A percentile compares a stretch with the other conserved stretches of the same genome.
Conservation (phyloP, 1,140 invertebrate genomes). For the Octopus sinensis region DNA sequence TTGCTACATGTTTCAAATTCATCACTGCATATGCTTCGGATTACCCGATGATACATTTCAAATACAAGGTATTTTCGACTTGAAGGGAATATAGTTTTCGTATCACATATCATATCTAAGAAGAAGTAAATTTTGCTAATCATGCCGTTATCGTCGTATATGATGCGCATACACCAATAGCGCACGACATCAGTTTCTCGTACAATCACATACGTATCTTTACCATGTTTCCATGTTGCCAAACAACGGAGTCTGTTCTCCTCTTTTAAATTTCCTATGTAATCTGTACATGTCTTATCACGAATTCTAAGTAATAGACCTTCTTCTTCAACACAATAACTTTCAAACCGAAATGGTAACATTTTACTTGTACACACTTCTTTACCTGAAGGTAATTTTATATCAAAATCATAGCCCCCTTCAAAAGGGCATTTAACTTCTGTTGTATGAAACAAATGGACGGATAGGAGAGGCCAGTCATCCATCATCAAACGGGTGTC, state of each 20-base stretch:
- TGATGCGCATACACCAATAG: conserved; percentile 10
- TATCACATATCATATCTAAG: conserved; percentile 8
- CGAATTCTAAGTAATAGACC: not conserved
- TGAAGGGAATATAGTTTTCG: not conserved
- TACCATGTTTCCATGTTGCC: not conserved
- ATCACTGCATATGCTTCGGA: conserved; percentile 10
- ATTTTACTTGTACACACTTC: conserved; percentile 1
- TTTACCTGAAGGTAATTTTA: not conserved
- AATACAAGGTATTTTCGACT: not conserved
- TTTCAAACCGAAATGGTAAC: not conserved
- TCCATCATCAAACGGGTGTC: conserved; percentile 28
- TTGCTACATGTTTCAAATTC: not conserved
- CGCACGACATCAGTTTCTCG: not conserved
- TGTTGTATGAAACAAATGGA: conserved; percentile 28
- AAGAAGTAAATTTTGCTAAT: not conserved
- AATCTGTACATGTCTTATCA: not conserved
- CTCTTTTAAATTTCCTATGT: not conserved
- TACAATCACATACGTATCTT: not conserved
- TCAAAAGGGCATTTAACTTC: conserved; percentile 19
- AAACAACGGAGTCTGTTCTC: not conserved
- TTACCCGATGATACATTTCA: not conserved
- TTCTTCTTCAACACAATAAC: not conserved
- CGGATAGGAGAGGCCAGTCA: conserved; percentile 31
- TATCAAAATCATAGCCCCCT: conserved; percentile 11
- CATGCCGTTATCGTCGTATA: not conserved